Conservation (phyloP, 2,113 vertebrate species). For the Sula dactylatra region DNA sequence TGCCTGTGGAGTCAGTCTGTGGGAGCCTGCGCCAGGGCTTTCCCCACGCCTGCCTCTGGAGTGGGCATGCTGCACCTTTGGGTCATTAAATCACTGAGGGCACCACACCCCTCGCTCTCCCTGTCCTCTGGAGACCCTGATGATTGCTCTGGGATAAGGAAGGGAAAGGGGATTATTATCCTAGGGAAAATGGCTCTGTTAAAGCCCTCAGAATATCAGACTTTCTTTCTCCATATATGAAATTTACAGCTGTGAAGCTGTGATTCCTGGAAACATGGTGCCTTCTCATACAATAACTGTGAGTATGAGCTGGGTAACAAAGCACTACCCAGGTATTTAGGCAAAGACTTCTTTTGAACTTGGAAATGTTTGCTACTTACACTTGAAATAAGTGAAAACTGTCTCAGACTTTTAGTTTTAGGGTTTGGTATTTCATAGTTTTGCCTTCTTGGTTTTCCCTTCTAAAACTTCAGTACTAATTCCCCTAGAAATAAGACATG, state of each 20-base stretch:
- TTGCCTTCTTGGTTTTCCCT: neutral
- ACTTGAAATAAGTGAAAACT: neutral
- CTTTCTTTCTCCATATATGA: neutral
- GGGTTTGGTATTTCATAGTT: neutral
- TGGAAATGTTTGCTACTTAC: neutral
- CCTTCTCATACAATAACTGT: neutral
- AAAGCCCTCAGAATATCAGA: neutral
- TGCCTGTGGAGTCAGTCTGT: rapidly evolving
- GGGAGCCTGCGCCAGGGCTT: rapidly evolving
- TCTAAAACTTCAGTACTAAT: neutral
- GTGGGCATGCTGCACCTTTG: neutral
- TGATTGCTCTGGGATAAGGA: neutral
- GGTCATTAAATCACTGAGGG: neutral
- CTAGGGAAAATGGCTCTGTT: neutral
- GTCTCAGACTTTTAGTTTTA: neutral
- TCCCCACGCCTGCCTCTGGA: rapidly evolving
- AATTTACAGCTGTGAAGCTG: neutral
- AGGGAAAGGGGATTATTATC: neutral
- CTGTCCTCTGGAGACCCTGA: neutral
- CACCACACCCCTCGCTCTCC: neutral
- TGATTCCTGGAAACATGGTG: neutral
- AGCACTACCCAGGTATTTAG: neutral
- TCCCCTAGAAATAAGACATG: neutral
- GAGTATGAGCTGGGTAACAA: neutral
- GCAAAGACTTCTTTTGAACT: neutral